phyloP scores from a whole-genome alignment of 2,888 invertebrate genomes.

The Scaptomyza cyrtandrae region DNA sequence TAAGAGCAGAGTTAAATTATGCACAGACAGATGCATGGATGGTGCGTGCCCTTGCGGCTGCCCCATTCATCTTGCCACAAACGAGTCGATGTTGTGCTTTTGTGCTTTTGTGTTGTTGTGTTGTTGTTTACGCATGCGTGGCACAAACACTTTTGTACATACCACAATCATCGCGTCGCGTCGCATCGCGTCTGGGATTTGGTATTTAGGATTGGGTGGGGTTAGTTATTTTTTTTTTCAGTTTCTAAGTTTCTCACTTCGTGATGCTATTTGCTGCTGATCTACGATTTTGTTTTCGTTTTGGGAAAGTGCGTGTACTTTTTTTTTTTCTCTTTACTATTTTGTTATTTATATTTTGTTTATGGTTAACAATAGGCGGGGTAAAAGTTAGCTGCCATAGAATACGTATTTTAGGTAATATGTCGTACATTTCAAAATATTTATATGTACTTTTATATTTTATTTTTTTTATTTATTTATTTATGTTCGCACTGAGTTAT shows the following conservation, averaged over 20 bases:
- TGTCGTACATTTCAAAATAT: background rate
- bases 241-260: slow-evolving; percentile 19
- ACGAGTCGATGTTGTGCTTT: slow-evolving; percentile 49
- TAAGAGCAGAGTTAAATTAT: slow-evolving; percentile 48
- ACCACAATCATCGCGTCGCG: slow-evolving; percentile 50
- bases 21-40: slow-evolving; percentile 46
- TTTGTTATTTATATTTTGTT: background rate
- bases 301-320: slow-evolving; percentile 68
- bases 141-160: slow-evolving; percentile 64
- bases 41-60: slow-evolving; percentile 67
- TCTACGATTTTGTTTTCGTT: slow-evolving; percentile 73
- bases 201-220: slow-evolving; percentile 21
- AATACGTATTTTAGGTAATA: background rate
- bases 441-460: too few species aligned
- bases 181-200: slow-evolving; percentile 18
- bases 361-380: background rate
- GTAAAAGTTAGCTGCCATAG: slow-evolving; percentile 2
- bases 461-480: too few species aligned
- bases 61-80: slow-evolving; percentile 53
- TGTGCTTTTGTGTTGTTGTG: slow-evolving; percentile 12
- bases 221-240: background rate
- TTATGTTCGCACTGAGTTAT: too few species aligned
- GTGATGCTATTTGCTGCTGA: slow-evolving; percentile 67
- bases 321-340: slow-evolving; percentile 4
- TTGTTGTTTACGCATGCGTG: slow-evolving; percentile 75